Conservation (phyloP, 2,888 invertebrate species). For the Cheilosia soror region DNA sequence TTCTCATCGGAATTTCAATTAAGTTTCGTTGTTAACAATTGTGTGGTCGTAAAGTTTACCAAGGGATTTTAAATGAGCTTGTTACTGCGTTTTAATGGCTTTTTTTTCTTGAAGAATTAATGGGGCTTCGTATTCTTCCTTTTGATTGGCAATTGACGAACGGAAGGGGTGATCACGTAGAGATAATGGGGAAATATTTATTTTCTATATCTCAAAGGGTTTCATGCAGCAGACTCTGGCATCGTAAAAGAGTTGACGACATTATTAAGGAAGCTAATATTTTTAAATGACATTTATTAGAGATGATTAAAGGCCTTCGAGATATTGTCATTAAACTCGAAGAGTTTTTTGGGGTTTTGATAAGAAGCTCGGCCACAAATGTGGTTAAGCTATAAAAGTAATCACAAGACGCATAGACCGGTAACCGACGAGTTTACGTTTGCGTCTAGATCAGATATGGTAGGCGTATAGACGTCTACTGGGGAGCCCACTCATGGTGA, state of each 20-base stretch:
- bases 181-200: background rate
- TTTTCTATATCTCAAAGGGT: background rate
- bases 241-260: background rate
- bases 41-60: conserved; percentile 56
- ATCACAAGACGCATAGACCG: too few relatives aligned
- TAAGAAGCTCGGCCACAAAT: background rate
- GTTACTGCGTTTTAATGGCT: conserved; percentile 23
- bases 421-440: too few relatives aligned
- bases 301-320: background rate
- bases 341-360: background rate
- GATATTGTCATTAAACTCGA: background rate
- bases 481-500: too few relatives aligned
- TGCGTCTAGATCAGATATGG: too few relatives aligned
- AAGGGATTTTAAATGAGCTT: conserved; percentile 26
- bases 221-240: background rate
- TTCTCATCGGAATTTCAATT: conserved; percentile 32
- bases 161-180: conserved; percentile 27
- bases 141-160: conserved; percentile 38
- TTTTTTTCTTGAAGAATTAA: conserved; percentile 25
- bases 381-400: too few relatives aligned
- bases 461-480: too few relatives aligned
- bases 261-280: background rate
- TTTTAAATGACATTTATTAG: conserved; percentile 9
- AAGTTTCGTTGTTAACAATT: conserved; percentile 52
- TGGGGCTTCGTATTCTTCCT: conserved; percentile 15